Base-by-base conservation (phyloP, 2,797 vertebrate species). In the Chiropotes sagulatus region DNA sequence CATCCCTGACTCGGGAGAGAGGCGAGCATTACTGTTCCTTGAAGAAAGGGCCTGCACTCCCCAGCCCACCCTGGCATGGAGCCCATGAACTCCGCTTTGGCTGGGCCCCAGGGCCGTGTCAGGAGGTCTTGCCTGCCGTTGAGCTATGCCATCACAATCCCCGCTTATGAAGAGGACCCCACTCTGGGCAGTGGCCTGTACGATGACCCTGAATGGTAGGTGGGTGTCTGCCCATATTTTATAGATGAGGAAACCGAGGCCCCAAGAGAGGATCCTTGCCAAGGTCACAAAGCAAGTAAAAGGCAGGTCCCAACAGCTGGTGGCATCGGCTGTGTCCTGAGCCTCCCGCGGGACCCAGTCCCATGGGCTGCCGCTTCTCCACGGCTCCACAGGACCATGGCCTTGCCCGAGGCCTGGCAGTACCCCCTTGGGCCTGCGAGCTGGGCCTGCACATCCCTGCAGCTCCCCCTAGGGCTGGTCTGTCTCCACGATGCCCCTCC, bases 1-100 rank as follows among this genome's bases (percentile, higher is more conserved):
- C 5, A 13, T 6, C 15, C 82, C 78, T 7, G 19, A 26, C 19
- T 10, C 0, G 3, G 2, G n/a, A 28, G 64, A 28, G 22, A 80
- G 61, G 17, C 10, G 1, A n/a, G n/a, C 0, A 6, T 3, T 14
- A 1, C 0, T 14, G 33, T 0, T 20, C 72, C 72, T 19, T 30
- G 52, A 64, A 46, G 90, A n/a, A 48, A 54, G 19, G 1, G 26
- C 39, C 26, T 28, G 30, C 4, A 15, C 64, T 61, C 20, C 86
- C 19, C 54, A 50, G 30, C 46, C 4, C 70, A 39, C 36, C 30
- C 44, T 28, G 19, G 30, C 48, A 3, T 11, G 8, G 4, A 26
- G 24, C 6, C 9, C 39, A 33, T 10, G 10, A 61, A 33, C 58
- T 28, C 24, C 1, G 3, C 28, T 28, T 9, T n/a, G 54, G 17